phyloP scores from a whole-genome alignment of 2,797 vertebrate species.

The Pagetopsis macropterus region DNA sequence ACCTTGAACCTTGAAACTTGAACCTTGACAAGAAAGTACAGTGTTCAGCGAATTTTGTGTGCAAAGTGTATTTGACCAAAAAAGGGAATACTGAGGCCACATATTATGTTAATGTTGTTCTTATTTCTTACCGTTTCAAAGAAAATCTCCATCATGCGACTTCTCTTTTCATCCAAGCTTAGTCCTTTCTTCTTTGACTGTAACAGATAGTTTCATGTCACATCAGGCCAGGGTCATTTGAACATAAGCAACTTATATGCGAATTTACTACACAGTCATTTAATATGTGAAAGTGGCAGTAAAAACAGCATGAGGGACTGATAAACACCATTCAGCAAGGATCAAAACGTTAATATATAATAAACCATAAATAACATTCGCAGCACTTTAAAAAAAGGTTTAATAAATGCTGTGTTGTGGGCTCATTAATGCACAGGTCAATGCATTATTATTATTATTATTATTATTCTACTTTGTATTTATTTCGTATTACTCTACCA shows the following conservation, averaged over 20 bases:
- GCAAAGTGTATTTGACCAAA: neutral
- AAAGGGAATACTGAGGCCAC: neutral
- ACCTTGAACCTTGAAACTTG: too few species aligned
- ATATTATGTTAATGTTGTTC: neutral
- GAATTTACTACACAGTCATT: neutral
- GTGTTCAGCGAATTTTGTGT: neutral
- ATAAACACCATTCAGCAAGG: neutral
- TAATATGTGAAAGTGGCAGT: neutral
- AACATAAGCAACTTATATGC: too few species aligned
- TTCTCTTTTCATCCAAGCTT: conserved; percentile 95
- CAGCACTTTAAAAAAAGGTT: neutral
- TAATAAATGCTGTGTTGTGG: neutral
- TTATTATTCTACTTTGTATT: too few species aligned
- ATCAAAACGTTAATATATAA: neutral
- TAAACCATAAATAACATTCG: neutral
- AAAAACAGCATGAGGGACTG: neutral
- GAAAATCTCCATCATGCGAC: conserved; percentile 98
- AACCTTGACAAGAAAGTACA: too few species aligned
- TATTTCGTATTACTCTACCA: too few species aligned
- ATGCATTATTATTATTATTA: too few species aligned
- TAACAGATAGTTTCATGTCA: conserved; percentile 35
- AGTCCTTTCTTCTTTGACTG: conserved; percentile 98
- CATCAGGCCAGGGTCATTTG: neutral
- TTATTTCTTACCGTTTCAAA: conserved; percentile 90
- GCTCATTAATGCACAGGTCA: neutral